Evolutionary conservation across 2,113 vertebrate species (phyloP).

Genomic region (Candoia aspera): DNA sequence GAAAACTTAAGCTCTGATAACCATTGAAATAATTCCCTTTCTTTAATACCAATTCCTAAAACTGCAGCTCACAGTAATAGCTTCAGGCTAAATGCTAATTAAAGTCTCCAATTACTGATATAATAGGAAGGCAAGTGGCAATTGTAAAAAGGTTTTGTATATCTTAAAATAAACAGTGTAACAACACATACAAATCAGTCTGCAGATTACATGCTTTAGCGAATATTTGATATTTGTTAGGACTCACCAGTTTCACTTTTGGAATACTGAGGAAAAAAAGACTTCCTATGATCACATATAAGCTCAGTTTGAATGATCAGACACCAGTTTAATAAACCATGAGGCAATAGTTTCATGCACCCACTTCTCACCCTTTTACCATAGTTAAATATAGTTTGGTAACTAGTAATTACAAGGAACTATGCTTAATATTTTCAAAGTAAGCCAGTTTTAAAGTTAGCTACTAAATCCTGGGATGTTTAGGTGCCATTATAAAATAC

Average conservation of each 20-base stretch:
- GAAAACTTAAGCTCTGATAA: background rate
- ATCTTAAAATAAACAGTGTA: slow-evolving; percentile 1
- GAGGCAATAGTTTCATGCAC: background rate
- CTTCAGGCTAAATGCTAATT: slow-evolving; percentile 36
- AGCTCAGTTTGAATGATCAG: background rate
- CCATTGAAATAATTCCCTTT: background rate
- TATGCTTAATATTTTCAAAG: background rate
- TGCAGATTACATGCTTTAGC: background rate
- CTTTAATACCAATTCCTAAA: slow-evolving; percentile 25
- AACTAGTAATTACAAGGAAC: background rate
- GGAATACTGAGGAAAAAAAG: background rate
- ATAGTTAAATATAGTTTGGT: background rate
- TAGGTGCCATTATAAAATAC: background rate
- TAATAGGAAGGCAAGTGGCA: slow-evolving; percentile 12
- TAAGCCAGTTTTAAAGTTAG: background rate
- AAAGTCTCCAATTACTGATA: slow-evolving; percentile 30
- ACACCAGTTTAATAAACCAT: background rate
- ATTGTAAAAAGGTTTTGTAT: background rate
- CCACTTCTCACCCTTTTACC: background rate
- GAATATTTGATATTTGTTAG: background rate
- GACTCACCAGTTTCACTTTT: background rate
- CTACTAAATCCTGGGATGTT: background rate
- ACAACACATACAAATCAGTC: too few species aligned
- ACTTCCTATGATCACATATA: background rate
- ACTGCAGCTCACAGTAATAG: background rate